Evolutionary conservation across 2,888 invertebrate genomes (phyloP).

Genomic region (Aphrophora alni): DNA sequence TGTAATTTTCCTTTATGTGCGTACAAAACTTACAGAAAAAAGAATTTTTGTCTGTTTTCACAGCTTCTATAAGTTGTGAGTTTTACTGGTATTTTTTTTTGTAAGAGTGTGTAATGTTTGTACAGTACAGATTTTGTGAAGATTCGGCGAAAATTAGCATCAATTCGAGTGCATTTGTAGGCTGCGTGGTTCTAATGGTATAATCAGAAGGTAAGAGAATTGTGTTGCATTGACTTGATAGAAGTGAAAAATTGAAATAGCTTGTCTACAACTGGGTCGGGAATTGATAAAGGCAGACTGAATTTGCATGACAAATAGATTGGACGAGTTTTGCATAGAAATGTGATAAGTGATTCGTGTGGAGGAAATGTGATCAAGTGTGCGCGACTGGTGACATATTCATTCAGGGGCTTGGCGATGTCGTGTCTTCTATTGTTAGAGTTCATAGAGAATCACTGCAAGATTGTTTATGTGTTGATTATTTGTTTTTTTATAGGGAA

Average conservation of each 20-base stretch:
- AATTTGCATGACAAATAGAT: conserved; percentile 9
- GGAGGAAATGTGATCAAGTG: not conserved
- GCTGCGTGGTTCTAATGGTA: too few relatives aligned
- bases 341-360: not conserved
- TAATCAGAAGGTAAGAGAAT: not conserved
- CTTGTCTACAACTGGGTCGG: not conserved
- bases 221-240: not conserved
- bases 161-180: too few relatives aligned
- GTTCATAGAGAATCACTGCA: not conserved
- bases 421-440: not conserved
- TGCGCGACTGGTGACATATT: not conserved
- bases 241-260: not conserved
- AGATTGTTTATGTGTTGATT: too few relatives aligned
- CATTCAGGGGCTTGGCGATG: not conserved
- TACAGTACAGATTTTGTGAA: too few relatives aligned
- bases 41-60: too few relatives aligned
- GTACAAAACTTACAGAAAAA: too few relatives aligned
- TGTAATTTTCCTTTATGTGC: too few relatives aligned
- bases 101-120: too few relatives aligned
- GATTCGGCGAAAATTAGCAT: too few relatives aligned
- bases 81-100: too few relatives aligned
- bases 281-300: not conserved
- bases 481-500: too few relatives aligned
- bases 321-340: not conserved
- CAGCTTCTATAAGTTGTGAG: too few relatives aligned